Percentiles rank a stretch among this genome's conserved stretches.
Evolutionary conservation across 2,113 vertebrate genomes (phyloP).

Genomic region (Sula dactylatra): DNA sequence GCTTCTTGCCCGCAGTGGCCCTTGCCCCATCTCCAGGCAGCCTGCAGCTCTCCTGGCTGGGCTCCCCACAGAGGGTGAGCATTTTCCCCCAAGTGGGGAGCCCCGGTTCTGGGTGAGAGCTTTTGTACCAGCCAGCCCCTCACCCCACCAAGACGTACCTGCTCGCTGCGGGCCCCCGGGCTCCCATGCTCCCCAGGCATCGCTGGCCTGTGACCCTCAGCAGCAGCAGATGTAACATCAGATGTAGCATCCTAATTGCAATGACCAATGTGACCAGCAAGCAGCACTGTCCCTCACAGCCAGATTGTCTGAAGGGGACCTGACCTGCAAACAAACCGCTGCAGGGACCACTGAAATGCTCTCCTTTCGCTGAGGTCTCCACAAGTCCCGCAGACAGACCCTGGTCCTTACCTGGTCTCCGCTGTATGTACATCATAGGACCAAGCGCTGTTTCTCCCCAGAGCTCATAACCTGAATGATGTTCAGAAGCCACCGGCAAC

Average conservation of each 20-base stretch:
- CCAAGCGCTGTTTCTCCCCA: neutral
- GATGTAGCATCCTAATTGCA: neutral
- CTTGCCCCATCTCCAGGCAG: neutral
- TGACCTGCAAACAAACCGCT: neutral
- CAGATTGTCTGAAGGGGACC: neutral
- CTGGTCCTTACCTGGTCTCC: neutral
- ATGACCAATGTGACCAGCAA: rapidly evolving
- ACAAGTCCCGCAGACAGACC: neutral
- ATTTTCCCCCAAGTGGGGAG: rapidly evolving
- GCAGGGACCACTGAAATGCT: neutral
- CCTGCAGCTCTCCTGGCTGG: neutral
- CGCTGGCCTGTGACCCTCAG: neutral
- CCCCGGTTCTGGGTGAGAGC: neutral
- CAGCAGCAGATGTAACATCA: neutral
- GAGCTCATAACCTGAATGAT: neutral
- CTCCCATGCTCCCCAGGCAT: neutral
- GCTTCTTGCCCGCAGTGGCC: neutral
- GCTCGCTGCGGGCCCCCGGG: rapidly evolving
- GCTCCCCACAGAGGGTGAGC: rapidly evolving
- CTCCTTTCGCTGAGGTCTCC: neutral
- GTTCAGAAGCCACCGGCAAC: neutral
- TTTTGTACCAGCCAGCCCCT: neutral
- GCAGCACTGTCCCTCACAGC: neutral
- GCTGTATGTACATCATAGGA: neutral
- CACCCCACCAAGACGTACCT: neutral